phyloP scores from a whole-genome alignment of 2,113 vertebrate genomes.

The Corythornis vintsioides region DNA sequence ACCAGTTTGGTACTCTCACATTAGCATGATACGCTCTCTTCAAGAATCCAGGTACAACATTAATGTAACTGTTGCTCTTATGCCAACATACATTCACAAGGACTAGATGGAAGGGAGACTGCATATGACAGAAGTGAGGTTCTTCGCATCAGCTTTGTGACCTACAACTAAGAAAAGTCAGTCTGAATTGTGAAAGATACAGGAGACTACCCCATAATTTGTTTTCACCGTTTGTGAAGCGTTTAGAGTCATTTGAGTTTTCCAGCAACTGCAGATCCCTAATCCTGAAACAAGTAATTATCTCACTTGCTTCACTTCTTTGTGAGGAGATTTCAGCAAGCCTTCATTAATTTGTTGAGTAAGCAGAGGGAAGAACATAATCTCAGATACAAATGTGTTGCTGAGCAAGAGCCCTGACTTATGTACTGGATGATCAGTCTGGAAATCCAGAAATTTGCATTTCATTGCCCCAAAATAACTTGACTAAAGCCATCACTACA shows the following conservation, averaged over 20 bases:
- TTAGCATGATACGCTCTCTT: fast-evolving
- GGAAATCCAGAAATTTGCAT: background rate
- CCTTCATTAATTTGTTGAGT: background rate
- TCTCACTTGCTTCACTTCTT: background rate
- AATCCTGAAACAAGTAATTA: background rate
- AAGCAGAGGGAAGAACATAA: background rate
- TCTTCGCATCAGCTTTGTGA: background rate
- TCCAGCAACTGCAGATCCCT: background rate
- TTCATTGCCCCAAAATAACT: background rate
- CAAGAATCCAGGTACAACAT: background rate
- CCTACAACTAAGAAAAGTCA: background rate
- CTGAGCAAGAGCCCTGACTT: background rate
- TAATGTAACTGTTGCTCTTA: background rate
- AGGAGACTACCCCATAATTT: background rate
- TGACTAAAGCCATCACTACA: background rate
- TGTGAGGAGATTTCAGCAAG: background rate
- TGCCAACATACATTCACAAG: fast-evolving
- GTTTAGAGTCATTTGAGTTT: background rate
- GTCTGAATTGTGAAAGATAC: background rate
- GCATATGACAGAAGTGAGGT: fast-evolving
- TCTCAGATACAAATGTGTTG: background rate
- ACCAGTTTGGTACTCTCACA: background rate
- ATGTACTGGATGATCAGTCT: background rate
- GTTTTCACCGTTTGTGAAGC: background rate
- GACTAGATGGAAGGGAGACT: fast-evolving